These are phyloP conservation scores for Neodiprion virginianus DNA, from an alignment of 1,140 invertebrate genomes.

Conservation along the genomic window DNA sequence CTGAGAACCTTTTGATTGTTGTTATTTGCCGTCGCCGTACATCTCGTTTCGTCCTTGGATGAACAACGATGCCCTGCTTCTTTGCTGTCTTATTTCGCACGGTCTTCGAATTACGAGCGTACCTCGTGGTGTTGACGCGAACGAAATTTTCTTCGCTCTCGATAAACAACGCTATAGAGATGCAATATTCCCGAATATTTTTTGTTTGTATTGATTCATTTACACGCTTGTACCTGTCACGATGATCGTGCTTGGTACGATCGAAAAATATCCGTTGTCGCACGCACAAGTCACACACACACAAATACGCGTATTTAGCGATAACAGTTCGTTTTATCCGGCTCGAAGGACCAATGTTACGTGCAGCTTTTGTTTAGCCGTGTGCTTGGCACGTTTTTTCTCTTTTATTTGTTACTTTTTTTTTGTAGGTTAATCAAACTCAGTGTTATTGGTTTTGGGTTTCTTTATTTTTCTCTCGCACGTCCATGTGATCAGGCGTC, in stretches of 20 bases:
- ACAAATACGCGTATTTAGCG: background rate
- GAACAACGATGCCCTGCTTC: background rate
- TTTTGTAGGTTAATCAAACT: too few relatives aligned
- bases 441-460: too few relatives aligned
- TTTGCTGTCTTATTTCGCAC: background rate
- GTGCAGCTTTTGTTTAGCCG: constrained; percentile 8
- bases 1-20: background rate
- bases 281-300: constrained; percentile 13
- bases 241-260: constrained; percentile 5
- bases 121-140: background rate
- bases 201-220: background rate
- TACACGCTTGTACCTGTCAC: background rate
- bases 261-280: background rate
- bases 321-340: background rate
- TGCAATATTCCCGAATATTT: too few relatives aligned
- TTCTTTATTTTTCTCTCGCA: too few relatives aligned
- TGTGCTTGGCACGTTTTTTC: constrained; percentile 10
- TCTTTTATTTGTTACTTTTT: background rate
- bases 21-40: background rate
- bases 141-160: background rate
- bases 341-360: constrained; percentile 7
- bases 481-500: too few relatives aligned
- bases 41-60: constrained; percentile 1
- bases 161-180: background rate
- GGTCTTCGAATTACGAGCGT: background rate